A percentile compares a stretch with the other conserved stretches of the same genome.
phyloP scores from a whole-genome alignment of 2,888 invertebrate genomes.

The Eristalis arbustorum region DNA sequence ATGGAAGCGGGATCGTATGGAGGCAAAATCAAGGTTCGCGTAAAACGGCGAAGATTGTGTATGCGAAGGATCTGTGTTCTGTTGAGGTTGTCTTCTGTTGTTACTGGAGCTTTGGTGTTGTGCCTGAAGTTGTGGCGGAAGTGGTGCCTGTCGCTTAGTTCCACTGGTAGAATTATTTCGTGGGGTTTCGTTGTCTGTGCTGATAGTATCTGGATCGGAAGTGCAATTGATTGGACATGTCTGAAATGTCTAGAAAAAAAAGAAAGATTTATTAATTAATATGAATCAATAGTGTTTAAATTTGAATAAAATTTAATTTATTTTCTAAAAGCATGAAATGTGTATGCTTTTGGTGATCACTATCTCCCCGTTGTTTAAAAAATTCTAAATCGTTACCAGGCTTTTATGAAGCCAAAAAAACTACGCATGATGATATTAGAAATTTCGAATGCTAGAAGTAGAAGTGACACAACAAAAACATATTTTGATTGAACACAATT shows the following conservation, averaged over 20 bases:
- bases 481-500: too few species aligned
- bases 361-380: too few species aligned
- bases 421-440: too few species aligned
- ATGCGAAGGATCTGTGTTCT: constrained; percentile 6
- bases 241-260: constrained; percentile 84
- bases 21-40: constrained; percentile 81
- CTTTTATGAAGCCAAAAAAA: too few species aligned
- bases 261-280: not conserved
- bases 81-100: constrained; percentile 63
- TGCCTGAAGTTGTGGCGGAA: constrained; percentile 57
- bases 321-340: not conserved
- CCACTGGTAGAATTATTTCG: constrained; percentile 74
- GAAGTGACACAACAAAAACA: too few species aligned
- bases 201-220: constrained; percentile 78
- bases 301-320: not conserved
- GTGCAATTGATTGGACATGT: constrained; percentile 83
- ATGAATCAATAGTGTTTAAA: too few species aligned
- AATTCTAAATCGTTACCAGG: too few species aligned
- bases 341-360: too few species aligned
- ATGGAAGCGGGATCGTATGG: constrained; percentile 86
- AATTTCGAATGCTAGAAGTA: too few species aligned
- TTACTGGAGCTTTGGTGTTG: constrained; percentile 70
- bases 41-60: constrained; percentile 76
- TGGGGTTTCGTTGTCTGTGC: constrained; percentile 77
- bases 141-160: constrained; percentile 71